phyloP scores from a whole-genome alignment of 2,113 vertebrate species.

The Cynocephalus volans region DNA sequence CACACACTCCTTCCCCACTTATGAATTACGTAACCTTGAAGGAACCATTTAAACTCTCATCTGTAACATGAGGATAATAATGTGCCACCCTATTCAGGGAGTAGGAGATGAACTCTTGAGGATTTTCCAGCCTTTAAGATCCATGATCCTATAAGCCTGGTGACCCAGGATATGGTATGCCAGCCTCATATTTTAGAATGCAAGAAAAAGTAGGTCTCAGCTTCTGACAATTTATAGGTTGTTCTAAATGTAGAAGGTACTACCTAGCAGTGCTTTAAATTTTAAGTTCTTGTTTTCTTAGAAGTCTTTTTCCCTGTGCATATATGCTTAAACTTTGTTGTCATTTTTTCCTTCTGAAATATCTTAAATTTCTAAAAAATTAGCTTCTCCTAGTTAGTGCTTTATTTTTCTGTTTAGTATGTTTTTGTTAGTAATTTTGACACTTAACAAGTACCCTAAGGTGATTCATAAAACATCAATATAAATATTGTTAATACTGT shows the following conservation, averaged over 20 bases:
- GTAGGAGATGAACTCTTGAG: neutral
- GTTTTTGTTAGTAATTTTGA: constrained; percentile 51
- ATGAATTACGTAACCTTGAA: neutral
- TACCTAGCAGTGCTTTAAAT: constrained; percentile 8
- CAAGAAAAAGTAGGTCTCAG: neutral
- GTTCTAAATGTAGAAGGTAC: neutral
- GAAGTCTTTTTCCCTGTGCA: neutral
- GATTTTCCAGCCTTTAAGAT: neutral
- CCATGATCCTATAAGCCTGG: neutral
- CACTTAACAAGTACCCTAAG: neutral
- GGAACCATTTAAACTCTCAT: neutral
- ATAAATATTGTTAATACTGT: constrained; percentile 33
- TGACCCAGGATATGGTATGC: neutral
- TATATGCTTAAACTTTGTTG: constrained; percentile 27
- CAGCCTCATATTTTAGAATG: constrained; percentile 10
- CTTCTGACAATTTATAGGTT: constrained; percentile 3
- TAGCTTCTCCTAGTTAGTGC: constrained; percentile 8
- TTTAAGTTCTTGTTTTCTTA: neutral
- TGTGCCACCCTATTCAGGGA: neutral
- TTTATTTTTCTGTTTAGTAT: constrained; percentile 28
- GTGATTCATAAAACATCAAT: constrained; percentile 38
- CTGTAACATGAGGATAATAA: neutral
- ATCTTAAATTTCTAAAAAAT: constrained; percentile 28
- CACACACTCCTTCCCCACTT: neutral
- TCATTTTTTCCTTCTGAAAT: constrained; percentile 25